phyloP scores from a whole-genome alignment of 2,113 vertebrate genomes.

The Microcebus tavaratra region DNA sequence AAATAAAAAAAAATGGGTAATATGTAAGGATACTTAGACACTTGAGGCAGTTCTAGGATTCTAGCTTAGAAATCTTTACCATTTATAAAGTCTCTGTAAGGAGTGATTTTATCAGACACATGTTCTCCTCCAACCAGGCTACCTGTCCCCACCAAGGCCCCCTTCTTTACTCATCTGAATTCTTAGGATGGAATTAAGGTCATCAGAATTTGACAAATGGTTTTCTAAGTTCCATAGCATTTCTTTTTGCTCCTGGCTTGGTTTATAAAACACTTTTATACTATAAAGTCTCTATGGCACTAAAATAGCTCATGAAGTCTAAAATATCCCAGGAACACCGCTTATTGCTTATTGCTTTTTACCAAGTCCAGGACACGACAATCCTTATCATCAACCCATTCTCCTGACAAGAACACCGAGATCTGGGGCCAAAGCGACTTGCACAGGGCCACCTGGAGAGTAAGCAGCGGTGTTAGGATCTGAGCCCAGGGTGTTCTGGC shows the following conservation, averaged over 20 bases:
- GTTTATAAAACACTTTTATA: neutral
- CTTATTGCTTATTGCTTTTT: neutral
- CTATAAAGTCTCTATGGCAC: neutral
- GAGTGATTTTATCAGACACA: neutral
- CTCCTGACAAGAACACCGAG: neutral
- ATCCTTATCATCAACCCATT: neutral
- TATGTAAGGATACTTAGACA: neutral
- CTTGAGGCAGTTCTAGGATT: neutral
- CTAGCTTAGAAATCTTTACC: neutral
- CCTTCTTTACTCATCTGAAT: neutral
- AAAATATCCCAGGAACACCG: neutral
- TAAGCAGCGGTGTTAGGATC: neutral
- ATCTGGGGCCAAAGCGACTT: neutral
- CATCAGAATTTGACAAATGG: neutral
- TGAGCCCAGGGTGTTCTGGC: neutral
- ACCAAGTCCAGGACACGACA: neutral
- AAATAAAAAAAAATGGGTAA: too few relatives aligned
- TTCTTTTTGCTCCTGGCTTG: neutral
- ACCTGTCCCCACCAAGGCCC: neutral
- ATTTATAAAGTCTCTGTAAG: neutral
- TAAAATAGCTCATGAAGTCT: neutral
- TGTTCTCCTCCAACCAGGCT: neutral
- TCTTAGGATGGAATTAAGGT: conserved; percentile 25
- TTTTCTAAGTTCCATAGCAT: neutral
- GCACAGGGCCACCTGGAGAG: neutral